Evolutionary conservation across 2,797 vertebrate genomes (phyloP), one percentile per base, ranked within the genome.

Genomic region (Sebastiscus tertius): DNA sequence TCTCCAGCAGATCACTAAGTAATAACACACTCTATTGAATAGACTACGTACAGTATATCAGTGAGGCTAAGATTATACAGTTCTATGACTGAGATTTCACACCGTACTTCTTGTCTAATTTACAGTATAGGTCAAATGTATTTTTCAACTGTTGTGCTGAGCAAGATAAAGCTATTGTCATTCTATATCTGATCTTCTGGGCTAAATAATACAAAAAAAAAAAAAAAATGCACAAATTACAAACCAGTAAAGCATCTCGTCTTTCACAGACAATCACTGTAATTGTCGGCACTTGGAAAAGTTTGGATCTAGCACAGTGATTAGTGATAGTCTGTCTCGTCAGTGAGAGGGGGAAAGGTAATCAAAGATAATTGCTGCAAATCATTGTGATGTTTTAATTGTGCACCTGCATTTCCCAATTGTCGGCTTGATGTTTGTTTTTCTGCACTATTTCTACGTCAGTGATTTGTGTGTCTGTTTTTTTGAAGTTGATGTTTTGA

Each of bases 341-440:
- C 88, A 88, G 76, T 59, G 54, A 69, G 55, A 52, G 58, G 73
- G 81, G 71, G 82, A 49, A 79, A 79, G 87, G 85, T 82, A 94
- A 95, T 95, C 90, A 94, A 84, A 91, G 80, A 90, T 94, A 91
- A 95, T 94, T 94, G 80, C 85, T 52, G 73, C 22, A 81, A 93
- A 93, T 93, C 82, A 90, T 77, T 82, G 80, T 83, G 78, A 86
- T 87, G 80, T 87, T 91, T 87, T 90, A 92, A 95, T 91, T 88
- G 72, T 84, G 92, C 92, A 93, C 90, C 93, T 94, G 93, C 88
- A 69, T 91, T 89, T 75, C 46, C 85, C 76, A 4, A 71, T 81
- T 82, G 56, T 70, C 49, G 68, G 74, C 62, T 68, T 75, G 58
- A 64, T 20, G 56, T 62, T 72, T 20, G 11, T 65, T 75, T 68